Conservation (phyloP, 2,888 invertebrate species). For the Trachelus stipa region DNA sequence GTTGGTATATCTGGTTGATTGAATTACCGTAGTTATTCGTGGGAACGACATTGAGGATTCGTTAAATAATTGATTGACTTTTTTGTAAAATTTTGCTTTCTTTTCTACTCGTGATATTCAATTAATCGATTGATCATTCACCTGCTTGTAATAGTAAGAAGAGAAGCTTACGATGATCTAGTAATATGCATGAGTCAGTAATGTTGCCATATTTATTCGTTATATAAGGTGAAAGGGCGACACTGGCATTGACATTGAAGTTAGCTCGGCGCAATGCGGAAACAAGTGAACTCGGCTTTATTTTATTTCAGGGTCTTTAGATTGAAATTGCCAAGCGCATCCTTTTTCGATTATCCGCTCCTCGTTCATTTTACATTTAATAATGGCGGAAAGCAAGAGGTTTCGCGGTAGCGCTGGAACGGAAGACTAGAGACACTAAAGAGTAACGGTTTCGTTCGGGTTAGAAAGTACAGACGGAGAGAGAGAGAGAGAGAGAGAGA, state of each 20-base stretch:
- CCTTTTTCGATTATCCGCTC: slow-evolving; percentile 1
- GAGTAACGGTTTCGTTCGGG: slow-evolving; percentile 33
- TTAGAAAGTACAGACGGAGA: slow-evolving; percentile 25
- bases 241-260: slow-evolving; percentile 65
- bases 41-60: background rate
- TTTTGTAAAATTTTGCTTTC: background rate
- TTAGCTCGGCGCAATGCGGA: slow-evolving; percentile 57
- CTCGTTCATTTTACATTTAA: background rate
- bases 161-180: slow-evolving; percentile 32
- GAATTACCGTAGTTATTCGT: background rate
- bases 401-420: slow-evolving; percentile 7
- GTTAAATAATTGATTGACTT: background rate
- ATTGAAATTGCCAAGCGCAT: background rate
- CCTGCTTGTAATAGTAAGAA: too few relatives aligned
- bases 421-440: slow-evolving; percentile 11
- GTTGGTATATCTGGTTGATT: background rate
- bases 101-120: background rate
- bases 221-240: slow-evolving; percentile 67
- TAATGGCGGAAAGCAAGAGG: slow-evolving; percentile 1
- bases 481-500: background rate
- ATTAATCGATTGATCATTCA: too few relatives aligned
- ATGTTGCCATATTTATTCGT: slow-evolving; percentile 34
- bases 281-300: slow-evolving; percentile 34
- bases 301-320: background rate
- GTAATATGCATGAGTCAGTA: slow-evolving; percentile 45